A percentile compares a stretch with the other conserved stretches of the same genome.
phyloP scores from a whole-genome alignment of 2,888 invertebrate genomes.

The Spicauda simplicius region DNA sequence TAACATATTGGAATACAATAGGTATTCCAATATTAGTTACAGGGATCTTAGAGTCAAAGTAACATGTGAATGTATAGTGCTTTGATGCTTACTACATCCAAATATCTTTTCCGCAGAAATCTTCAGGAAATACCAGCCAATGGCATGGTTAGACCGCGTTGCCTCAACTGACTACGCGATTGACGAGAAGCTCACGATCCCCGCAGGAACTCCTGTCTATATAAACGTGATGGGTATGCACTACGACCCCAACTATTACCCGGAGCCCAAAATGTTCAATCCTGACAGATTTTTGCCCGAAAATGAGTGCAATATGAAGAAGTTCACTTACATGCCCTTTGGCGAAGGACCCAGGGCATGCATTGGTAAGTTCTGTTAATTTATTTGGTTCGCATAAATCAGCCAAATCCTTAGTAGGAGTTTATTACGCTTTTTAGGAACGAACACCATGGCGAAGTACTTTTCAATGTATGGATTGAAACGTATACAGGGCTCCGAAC shows the following conservation, averaged over 20 bases:
- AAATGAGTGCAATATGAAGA: slow-evolving; percentile 68
- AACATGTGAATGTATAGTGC: too few species aligned
- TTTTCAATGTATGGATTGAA: too few species aligned
- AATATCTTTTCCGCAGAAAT: slow-evolving; percentile 50
- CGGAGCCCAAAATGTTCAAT: slow-evolving; percentile 79
- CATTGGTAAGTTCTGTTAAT: slow-evolving; percentile 67
- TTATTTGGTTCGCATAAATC: too few species aligned
- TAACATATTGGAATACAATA: too few species aligned
- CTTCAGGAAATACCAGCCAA: slow-evolving; percentile 54
- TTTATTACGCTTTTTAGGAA: too few species aligned
- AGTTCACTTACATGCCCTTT: slow-evolving; percentile 77
- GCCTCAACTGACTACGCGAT: slow-evolving; percentile 44
- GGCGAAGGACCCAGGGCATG: slow-evolving; percentile 86
- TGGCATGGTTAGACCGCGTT: slow-evolving; percentile 50
- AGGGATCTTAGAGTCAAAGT: too few species aligned
- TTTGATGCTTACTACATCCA: not conserved
- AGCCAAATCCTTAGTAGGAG: too few species aligned
- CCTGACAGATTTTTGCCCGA: slow-evolving; percentile 84
- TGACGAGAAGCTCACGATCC: slow-evolving; percentile 47
- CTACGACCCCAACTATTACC: slow-evolving; percentile 74
- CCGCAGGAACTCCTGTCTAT: slow-evolving; percentile 51
- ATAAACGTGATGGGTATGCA: slow-evolving; percentile 58
- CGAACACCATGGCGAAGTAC: too few species aligned
- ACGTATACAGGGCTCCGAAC: too few species aligned
- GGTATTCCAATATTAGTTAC: too few species aligned